Conservation (phyloP, 2,113 vertebrate genomes). For the Larimichthys crocea region DNA sequence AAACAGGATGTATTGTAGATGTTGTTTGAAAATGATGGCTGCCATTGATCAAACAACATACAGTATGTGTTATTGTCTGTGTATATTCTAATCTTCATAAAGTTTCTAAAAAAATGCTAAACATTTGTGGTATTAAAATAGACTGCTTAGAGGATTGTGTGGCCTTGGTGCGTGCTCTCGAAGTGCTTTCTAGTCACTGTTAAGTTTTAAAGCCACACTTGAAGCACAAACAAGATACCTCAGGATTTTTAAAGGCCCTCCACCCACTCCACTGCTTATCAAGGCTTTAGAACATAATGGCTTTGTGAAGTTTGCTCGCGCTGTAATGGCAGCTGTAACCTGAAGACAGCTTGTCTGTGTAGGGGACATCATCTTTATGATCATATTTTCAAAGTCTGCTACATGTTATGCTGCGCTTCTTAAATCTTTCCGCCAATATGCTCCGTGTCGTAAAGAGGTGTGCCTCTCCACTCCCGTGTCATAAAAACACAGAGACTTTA, state of each 20-base stretch:
- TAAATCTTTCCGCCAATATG: conserved; percentile 71
- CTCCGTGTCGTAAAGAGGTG: conserved; percentile 59
- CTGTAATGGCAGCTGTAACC: conserved; percentile 61
- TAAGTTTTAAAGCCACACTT: conserved; percentile 36
- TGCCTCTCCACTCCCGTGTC: conserved; percentile 38
- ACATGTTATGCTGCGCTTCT: conserved; percentile 54
- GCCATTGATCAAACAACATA: neutral
- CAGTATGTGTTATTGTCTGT: neutral
- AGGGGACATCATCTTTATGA: conserved; percentile 65
- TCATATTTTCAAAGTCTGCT: conserved; percentile 58
- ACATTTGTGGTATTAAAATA: neutral
- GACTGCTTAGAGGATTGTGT: neutral
- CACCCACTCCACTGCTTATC: conserved; percentile 43
- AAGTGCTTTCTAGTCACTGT: conserved; percentile 29
- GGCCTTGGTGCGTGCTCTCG: conserved; percentile 1
- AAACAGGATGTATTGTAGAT: neutral
- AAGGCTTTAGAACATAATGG: conserved; percentile 48
- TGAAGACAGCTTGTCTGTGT: conserved; percentile 42
- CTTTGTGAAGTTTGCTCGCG: conserved; percentile 55
- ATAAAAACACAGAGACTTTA: conserved; percentile 62
- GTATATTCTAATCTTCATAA: neutral
- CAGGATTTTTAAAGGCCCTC: conserved; percentile 46
- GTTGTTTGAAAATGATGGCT: too few relatives aligned
- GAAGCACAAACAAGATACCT: conserved; percentile 57
- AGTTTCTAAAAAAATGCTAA: neutral